These are phyloP conservation scores for Caenorhabditis parvicauda DNA, from an alignment of 2,888 invertebrate genomes.

Conservation along the genomic window DNA sequence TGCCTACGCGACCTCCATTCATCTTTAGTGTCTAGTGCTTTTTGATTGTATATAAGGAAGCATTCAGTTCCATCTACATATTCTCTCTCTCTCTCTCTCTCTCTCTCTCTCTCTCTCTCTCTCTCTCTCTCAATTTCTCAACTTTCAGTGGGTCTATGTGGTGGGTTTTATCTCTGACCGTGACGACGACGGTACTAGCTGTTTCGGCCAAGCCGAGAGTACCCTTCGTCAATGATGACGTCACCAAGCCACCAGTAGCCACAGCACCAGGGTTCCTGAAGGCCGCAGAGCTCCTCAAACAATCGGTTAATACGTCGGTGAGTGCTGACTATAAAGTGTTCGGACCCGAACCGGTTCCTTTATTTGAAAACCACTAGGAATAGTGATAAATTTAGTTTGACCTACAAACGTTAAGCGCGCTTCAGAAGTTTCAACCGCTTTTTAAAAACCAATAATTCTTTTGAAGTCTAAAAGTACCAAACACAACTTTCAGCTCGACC, in stretches of 20 bases:
- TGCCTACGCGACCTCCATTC: too few relatives aligned
- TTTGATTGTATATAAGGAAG: too few relatives aligned
- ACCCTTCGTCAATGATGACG: conserved; percentile 18
- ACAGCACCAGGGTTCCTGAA: not conserved
- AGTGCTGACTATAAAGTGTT: not conserved
- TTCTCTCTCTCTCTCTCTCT: not conserved
- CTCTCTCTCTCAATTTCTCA: conserved; percentile 1
- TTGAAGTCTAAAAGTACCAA: not conserved
- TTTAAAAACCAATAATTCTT: not conserved
- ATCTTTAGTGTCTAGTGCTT: too few relatives aligned
- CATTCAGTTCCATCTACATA: too few relatives aligned
- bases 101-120: conserved; percentile 4
- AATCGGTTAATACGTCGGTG: not conserved
- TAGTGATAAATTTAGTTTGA: too few relatives aligned
- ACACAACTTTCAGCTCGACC: conserved; percentile 19
- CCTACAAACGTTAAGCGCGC: conserved; percentile 13
- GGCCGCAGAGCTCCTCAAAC: not conserved
- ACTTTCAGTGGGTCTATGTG: not conserved
- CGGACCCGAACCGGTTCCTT: too few relatives aligned
- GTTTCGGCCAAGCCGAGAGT: conserved; percentile 9
- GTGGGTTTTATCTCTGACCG: too few relatives aligned
- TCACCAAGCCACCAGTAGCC: conserved; percentile 1
- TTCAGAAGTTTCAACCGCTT: conserved; percentile 8
- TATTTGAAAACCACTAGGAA: too few relatives aligned
- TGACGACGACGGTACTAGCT: too few relatives aligned